Conservation (phyloP, 2,113 vertebrate species). For the Aphyosemion australe region DNA sequence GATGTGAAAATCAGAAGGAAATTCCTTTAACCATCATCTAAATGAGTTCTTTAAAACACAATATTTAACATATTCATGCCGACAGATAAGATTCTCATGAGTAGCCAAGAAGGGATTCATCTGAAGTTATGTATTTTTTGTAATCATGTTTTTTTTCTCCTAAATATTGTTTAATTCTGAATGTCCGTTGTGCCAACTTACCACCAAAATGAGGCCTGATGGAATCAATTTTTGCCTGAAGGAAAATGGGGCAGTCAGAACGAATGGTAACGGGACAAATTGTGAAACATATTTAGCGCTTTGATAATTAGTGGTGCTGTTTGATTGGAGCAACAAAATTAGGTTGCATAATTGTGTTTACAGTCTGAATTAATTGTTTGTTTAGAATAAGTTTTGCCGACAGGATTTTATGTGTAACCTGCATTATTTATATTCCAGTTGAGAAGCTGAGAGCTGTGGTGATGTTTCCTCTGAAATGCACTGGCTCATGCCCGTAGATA, state of each 20-base stretch:
- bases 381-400: constrained; percentile 73
- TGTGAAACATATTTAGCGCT: constrained; percentile 62
- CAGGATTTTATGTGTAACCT: constrained; percentile 70
- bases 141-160: constrained; percentile 27
- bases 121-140: neutral
- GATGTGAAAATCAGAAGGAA: neutral
- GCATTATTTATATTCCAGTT: constrained; percentile 69
- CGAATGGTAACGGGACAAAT: constrained; percentile 33
- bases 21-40: too few species aligned
- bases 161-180: constrained; percentile 46
- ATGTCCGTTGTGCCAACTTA: constrained; percentile 33
- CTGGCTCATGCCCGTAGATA: constrained; percentile 18
- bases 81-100: too few species aligned
- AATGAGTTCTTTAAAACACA: too few species aligned
- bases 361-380: constrained; percentile 75
- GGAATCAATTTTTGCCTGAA: constrained; percentile 54
- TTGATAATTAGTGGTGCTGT: constrained; percentile 69
- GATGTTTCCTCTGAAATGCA: constrained; percentile 25
- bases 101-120: too few species aligned
- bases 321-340: constrained; percentile 74
- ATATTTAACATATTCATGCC: too few species aligned
- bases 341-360: constrained; percentile 77
- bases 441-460: constrained; percentile 36
- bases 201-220: constrained; percentile 57
- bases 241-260: constrained; percentile 44